Evolutionary conservation across 1,140 invertebrate genomes (phyloP).

Genomic region (Meloidogyne chitwoodi): DNA sequence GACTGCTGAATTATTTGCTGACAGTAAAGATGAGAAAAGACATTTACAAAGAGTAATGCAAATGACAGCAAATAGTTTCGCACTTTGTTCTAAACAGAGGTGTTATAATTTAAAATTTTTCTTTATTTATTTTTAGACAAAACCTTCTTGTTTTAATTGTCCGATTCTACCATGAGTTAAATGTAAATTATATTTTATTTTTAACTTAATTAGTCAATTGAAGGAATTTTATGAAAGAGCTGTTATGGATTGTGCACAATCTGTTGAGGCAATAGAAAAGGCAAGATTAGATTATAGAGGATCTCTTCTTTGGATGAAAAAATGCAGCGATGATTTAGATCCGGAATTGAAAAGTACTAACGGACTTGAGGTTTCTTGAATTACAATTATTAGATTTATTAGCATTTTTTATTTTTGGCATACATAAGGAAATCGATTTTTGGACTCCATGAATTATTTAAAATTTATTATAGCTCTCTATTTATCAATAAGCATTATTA

Average conservation of each 20-base stretch:
- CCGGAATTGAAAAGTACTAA: constrained; percentile 71
- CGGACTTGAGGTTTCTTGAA: background rate
- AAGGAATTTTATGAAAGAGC: constrained; percentile 90
- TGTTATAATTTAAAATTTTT: background rate
- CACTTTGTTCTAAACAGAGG: background rate
- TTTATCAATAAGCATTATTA: no score
- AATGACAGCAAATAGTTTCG: constrained; percentile 1
- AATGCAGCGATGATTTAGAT: constrained; percentile 86
- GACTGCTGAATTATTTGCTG: constrained; percentile 3
- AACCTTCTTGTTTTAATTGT: background rate
- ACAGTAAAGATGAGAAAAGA: background rate
- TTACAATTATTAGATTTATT: background rate
- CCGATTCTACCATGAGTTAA: background rate
- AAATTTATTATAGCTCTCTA: no score
- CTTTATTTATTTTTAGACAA: background rate
- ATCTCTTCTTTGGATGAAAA: constrained; percentile 96
- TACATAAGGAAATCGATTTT: no score
- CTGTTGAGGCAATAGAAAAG: constrained; percentile 87
- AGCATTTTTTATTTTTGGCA: no score
- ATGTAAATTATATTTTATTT: background rate
- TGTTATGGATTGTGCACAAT: constrained; percentile 83
- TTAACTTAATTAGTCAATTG: background rate
- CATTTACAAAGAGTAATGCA: constrained; percentile 10
- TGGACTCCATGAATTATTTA: no score
- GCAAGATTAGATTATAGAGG: constrained; percentile 86